These are phyloP conservation scores for Lepidurus packardi DNA, from an alignment of 1,140 invertebrate species.

Conservation along the genomic window DNA sequence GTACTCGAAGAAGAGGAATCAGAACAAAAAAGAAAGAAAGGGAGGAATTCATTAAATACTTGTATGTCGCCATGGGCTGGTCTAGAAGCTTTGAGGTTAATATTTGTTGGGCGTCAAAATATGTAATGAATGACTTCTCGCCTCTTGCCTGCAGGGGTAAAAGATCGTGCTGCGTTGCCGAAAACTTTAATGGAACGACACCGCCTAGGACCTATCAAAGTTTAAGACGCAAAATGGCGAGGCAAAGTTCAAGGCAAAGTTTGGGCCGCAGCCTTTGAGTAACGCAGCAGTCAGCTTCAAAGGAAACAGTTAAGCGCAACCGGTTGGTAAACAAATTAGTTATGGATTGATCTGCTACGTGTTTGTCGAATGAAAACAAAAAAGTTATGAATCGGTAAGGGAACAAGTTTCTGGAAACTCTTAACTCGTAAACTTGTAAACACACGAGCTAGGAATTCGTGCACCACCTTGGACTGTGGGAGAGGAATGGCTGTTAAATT, in stretches of 20 bases:
- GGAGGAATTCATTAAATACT: too few relatives aligned
- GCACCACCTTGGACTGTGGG: neutral
- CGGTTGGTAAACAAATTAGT: neutral
- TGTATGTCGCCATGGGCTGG: neutral
- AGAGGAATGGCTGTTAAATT: neutral
- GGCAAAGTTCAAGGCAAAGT: neutral
- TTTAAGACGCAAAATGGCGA: neutral
- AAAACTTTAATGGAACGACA: constrained; percentile 9
- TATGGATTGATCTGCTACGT: neutral
- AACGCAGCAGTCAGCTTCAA: neutral
- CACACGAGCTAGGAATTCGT: neutral
- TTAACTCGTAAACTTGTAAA: neutral
- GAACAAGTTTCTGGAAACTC: too few relatives aligned
- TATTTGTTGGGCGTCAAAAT: constrained; percentile 22
- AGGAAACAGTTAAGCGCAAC: neutral
- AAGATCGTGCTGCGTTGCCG: neutral
- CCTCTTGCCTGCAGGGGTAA: neutral
- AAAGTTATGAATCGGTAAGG: too few relatives aligned
- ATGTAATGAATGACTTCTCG: neutral
- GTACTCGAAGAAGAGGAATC: neutral
- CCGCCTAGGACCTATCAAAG: neutral
- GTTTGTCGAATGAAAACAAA: too few relatives aligned
- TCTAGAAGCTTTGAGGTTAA: neutral
- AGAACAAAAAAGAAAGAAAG: neutral
- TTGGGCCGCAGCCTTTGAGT: neutral